Evolutionary conservation across 2,113 vertebrate genomes (phyloP), one percentile per base, ranked within the genome.

Genomic region (Antigone vipio): DNA sequence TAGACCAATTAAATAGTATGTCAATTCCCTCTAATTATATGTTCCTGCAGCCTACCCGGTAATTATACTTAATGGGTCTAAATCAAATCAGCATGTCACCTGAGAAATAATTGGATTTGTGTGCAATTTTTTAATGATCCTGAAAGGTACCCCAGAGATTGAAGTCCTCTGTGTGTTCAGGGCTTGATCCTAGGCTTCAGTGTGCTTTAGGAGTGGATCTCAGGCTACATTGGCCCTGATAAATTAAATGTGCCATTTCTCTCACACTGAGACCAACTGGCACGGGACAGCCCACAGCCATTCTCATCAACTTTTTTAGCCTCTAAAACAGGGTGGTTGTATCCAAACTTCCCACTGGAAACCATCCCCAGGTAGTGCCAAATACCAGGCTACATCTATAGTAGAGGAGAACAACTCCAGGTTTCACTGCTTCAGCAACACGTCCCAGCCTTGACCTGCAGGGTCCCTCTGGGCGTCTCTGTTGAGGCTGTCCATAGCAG

Each of bases 61-160:
- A 96, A 96, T 97, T 96, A 89, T 8, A 82, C 58, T 84, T 95
- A 96, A 96, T 93, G 62, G 35, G 38, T 75, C 92, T 86, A 88
- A 96, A 97, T 73, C 72, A 94, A 90, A 96, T 81, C 76, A 94
- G 82, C 75, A 32, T 64, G 75, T 91, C 93, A 96, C 92, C 93
- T 96, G 96, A 89, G 79, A 94, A 97, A 93, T 96, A 96, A 96
- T 59, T 84, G 87, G 69, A 95, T 93, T 92, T 95, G n/a, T 78
- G 62, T 49, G 59, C 53, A 85, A 69, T 87, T 95, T 88, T 89
- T 97, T 93, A 95, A 96, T 72, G 45, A 86, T 75, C 30, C n/a
- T 92, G 82, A 86, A 90, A 92, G 72, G 73, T 72, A 84, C 72
- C 58, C 69, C 9, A 8, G 93, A 93, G 75, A 93, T 8, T 60